Evolutionary conservation across 2,797 vertebrate species (phyloP).

Genomic region (Picus viridis): DNA sequence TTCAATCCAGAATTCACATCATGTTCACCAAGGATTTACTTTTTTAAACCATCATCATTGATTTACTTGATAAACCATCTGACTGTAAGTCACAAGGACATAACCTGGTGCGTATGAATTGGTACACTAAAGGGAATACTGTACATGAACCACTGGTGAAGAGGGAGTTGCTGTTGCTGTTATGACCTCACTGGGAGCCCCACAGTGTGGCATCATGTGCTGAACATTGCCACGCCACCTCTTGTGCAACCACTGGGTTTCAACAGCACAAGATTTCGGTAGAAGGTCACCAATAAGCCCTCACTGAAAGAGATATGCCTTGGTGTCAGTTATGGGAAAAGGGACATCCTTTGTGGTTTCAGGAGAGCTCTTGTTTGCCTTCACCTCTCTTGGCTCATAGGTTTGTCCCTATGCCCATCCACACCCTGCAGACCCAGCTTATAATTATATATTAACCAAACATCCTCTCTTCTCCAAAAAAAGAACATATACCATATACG

Average conservation of each 20-base stretch:
- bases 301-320: not conserved
- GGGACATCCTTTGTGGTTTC: fast-evolving
- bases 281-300: not conserved
- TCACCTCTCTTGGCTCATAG: fast-evolving
- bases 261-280: not conserved
- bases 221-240: fast-evolving
- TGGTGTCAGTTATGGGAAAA: not conserved
- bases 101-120: fast-evolving
- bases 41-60: not conserved
- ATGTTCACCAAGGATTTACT: not conserved
- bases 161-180: not conserved
- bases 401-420: not conserved
- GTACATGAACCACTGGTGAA: fast-evolving
- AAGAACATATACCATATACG: not conserved
- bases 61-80: not conserved
- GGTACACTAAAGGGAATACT: fast-evolving
- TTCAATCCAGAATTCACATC: not conserved
- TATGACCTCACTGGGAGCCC: not conserved
- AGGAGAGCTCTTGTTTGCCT: not conserved
- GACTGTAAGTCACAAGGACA: fast-evolving
- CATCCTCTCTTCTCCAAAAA: not conserved
- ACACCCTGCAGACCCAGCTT: not conserved
- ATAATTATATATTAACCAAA: not conserved
- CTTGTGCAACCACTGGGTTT: not conserved
- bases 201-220: fast-evolving